Conservation (phyloP, 1,140 invertebrate species). For the Tetramorium simillimum region DNA sequence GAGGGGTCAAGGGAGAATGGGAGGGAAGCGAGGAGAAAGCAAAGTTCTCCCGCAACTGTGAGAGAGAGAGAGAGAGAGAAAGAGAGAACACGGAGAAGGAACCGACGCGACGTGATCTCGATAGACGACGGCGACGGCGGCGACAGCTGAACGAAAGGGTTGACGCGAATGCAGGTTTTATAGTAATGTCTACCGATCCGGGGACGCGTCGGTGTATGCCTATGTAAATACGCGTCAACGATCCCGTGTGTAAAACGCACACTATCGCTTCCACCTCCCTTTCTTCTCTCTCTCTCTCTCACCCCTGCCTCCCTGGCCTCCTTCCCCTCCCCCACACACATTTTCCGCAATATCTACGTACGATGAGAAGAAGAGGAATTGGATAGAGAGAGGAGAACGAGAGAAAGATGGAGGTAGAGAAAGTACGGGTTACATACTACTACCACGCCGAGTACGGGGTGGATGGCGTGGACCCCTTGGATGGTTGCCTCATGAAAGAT, state of each 20-base stretch:
- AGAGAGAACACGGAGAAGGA: not conserved
- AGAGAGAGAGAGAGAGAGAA: too few relatives aligned
- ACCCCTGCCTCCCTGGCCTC: too few relatives aligned
- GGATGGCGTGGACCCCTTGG: slow-evolving; percentile 84
- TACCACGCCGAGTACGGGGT: slow-evolving; percentile 68
- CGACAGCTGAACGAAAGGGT: slow-evolving; percentile 33
- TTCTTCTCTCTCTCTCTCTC: not conserved
- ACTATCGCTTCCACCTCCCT: not conserved
- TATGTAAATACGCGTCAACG: slow-evolving; percentile 59
- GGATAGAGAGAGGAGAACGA: slow-evolving; percentile 17
- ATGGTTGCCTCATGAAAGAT: slow-evolving; percentile 86
- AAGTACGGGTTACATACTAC: slow-evolving; percentile 64
- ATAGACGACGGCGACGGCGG: slow-evolving; percentile 36
- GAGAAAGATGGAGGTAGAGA: slow-evolving; percentile 64
- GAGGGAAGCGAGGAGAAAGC: slow-evolving; percentile 44
- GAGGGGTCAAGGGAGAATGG: slow-evolving; percentile 23
- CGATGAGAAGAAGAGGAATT: slow-evolving; percentile 35
- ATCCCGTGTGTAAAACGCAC: slow-evolving; percentile 56
- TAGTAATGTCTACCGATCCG: slow-evolving; percentile 39
- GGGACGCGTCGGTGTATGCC: slow-evolving; percentile 2
- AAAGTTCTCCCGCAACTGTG: slow-evolving; percentile 26
- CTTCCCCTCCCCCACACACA: not conserved
- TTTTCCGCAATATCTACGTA: slow-evolving; percentile 59
- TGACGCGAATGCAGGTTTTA: slow-evolving; percentile 47
- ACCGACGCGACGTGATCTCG: slow-evolving; percentile 52